A percentile compares a stretch with the other conserved stretches of the same genome.
Evolutionary conservation across 2,797 vertebrate species (phyloP).

Genomic region (Notoglanidium macrostoma): DNA sequence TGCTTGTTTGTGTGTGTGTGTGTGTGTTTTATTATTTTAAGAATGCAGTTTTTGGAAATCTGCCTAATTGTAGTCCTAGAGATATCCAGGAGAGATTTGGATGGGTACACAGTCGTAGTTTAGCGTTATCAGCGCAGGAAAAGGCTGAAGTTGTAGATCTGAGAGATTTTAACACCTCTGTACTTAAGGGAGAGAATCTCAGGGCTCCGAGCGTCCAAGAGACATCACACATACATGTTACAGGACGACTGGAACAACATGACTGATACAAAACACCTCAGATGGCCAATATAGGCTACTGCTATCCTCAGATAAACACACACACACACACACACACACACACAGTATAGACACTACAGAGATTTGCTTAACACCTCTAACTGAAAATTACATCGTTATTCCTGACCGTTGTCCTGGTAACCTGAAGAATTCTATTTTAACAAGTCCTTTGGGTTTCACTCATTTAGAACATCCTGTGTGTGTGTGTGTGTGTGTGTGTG

Average conservation of each 20-base stretch:
- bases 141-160: neutral
- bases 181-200: neutral
- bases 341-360: slow-evolving; percentile 2
- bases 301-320: slow-evolving; percentile 66
- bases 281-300: slow-evolving; percentile 64
- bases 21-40: neutral
- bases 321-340: slow-evolving; percentile 11
- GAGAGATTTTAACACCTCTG: slow-evolving; percentile 7
- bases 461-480: slow-evolving; percentile 32
- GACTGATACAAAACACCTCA: slow-evolving; percentile 29
- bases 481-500: slow-evolving; percentile 8
- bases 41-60: neutral
- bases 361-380: slow-evolving; percentile 63
- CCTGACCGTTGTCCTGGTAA: slow-evolving; percentile 63
- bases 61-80: neutral
- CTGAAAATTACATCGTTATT: slow-evolving; percentile 71
- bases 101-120: neutral
- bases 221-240: slow-evolving; percentile 4
- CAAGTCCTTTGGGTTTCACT: slow-evolving; percentile 56
- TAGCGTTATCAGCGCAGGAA: neutral
- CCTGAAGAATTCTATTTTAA: slow-evolving; percentile 63
- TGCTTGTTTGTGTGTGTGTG: neutral
- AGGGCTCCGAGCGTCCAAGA: neutral
- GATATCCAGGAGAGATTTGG: neutral
- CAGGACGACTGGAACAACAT: neutral